These are phyloP conservation scores for Morelia viridis DNA, from an alignment of 2,797 vertebrate species.

Conservation along the genomic window DNA sequence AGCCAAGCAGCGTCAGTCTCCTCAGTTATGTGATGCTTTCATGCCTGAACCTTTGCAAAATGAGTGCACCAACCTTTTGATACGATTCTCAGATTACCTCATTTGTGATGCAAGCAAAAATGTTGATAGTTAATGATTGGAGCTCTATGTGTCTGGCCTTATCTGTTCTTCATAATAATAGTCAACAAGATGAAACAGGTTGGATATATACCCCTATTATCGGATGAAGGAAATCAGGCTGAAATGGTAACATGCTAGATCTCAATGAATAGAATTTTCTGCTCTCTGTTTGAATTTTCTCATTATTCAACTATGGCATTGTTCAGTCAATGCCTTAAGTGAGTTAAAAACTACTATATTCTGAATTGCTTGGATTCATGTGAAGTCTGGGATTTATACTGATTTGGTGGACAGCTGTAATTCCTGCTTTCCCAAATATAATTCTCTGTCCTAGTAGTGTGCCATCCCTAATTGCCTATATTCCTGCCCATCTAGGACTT, in stretches of 20 bases:
- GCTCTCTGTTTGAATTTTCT: no score
- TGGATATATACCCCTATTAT: not conserved
- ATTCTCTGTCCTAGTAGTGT: not conserved
- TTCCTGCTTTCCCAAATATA: not conserved
- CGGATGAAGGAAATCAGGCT: not conserved
- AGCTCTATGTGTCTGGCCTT: not conserved
- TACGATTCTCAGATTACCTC: not conserved
- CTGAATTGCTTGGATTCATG: not conserved
- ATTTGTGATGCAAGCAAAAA: conserved; percentile 11
- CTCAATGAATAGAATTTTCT: not conserved
- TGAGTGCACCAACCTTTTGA: conserved; percentile 14
- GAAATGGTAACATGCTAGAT: not conserved
- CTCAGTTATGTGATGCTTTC: not conserved
- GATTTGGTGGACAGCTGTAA: not conserved
- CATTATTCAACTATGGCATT: not conserved
- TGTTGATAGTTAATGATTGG: not conserved
- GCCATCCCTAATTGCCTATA: not conserved
- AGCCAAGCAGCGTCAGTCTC: not conserved
- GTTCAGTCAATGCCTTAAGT: not conserved
- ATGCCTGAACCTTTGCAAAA: conserved; percentile 17
- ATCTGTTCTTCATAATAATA: not conserved
- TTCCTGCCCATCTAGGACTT: not conserved
- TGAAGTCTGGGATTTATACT: not conserved
- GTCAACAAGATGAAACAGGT: not conserved
- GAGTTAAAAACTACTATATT: not conserved